phyloP scores from a whole-genome alignment of 1,140 invertebrate genomes.

The Bombus polaris region DNA sequence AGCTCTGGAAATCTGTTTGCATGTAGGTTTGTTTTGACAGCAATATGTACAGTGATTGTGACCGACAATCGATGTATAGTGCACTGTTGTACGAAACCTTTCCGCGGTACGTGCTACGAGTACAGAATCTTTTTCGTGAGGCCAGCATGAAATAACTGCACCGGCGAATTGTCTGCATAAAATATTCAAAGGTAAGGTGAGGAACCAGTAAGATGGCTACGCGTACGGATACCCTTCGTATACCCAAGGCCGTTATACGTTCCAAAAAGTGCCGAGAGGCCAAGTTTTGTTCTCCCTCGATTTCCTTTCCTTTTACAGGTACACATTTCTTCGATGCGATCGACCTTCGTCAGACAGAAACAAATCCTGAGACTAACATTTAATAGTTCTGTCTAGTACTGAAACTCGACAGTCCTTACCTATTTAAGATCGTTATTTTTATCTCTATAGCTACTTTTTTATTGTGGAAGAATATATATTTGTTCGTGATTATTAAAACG shows the following conservation, averaged over 20 bases:
- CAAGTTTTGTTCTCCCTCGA: conserved; percentile 56
- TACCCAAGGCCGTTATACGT: conserved; percentile 73
- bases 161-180: conserved; percentile 81
- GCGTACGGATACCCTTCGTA: conserved; percentile 70
- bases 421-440: no score
- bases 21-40: conserved; percentile 50
- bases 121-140: conserved; percentile 74
- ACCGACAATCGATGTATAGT: conserved; percentile 69
- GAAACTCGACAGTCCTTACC: no score
- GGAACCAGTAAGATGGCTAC: conserved; percentile 72
- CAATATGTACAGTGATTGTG: conserved; percentile 63
- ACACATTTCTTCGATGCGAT: conserved; percentile 46
- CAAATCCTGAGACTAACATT: conserved; percentile 40
- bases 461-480: no score
- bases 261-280: conserved; percentile 65
- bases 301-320: conserved; percentile 44
- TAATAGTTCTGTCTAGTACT: neutral
- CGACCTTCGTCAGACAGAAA: conserved; percentile 38
- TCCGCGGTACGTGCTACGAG: conserved; percentile 74
- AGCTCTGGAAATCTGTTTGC: conserved; percentile 36
- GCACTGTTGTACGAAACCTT: conserved; percentile 52
- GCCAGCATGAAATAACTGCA: conserved; percentile 80
- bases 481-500: no score
- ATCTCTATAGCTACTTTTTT: no score
- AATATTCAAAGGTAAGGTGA: conserved; percentile 79